Base-by-base conservation (phyloP, 2,797 vertebrate genomes). In the Poecilia gillii region DNA sequence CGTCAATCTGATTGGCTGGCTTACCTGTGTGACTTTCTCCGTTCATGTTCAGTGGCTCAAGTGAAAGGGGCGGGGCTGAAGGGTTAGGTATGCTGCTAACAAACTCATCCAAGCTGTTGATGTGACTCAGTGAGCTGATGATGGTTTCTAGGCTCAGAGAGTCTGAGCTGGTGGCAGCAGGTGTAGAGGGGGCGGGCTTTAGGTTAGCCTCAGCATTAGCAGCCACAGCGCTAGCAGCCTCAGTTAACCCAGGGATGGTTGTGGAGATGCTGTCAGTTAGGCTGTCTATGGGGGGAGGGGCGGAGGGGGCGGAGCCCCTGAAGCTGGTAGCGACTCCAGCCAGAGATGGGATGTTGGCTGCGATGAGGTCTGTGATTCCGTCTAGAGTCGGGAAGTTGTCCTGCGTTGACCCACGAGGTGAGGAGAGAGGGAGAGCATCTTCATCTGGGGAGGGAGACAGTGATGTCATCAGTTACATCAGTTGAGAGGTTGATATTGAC, bases 181-280 rank as follows among this genome's bases (percentile, higher is more conserved):
- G 0, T 57, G 76, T 62, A 3, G 51, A 36, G 12, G 79, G 6
- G 25, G 25, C 47, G 8, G 81, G 71, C 6, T 0, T 23, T 51
- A 51, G 20, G 43, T 80, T 81, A 57, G 55, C 73, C 5, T 88
- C 72, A 36, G 28, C 0, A 23, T 68, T 77, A 76, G 23, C 23
- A 53, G 84, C 88, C 6, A 89, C 70, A 33, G 23, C 0, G 28
- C 62, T 78, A 72, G 84, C 88, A 41, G 76, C 18, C 11, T 68
- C 84, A 43, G 86, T 84, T 86, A 91, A 89, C 64, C 76, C 79
- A 28, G 91, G 91, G 31, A 91, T 90, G 76, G 74, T 25, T 18
- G 72, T 1, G 0, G 86, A 13, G 0, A 88, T 81, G 41, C 4
- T 87, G 64, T 84, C 68, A 45, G 77, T 47, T 9, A 89, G 73